Conservation (phyloP, 2,113 vertebrate genomes). For the Platysteira castanea region DNA sequence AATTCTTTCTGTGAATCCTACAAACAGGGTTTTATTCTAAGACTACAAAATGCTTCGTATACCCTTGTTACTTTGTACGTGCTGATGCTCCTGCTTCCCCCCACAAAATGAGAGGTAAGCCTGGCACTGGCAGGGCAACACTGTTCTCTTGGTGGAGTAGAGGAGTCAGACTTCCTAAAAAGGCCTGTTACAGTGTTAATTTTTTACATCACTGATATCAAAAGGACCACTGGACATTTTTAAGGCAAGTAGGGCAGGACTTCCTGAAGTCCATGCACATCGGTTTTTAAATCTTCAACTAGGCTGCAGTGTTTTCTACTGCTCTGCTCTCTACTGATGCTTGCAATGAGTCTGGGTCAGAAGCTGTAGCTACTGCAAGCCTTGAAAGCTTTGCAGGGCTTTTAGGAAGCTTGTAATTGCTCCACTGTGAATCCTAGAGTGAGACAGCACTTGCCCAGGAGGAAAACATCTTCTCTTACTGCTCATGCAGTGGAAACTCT, state of each 20-base stretch:
- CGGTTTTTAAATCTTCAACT: background rate
- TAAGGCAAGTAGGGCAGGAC: background rate
- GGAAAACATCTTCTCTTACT: background rate
- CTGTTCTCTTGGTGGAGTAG: background rate
- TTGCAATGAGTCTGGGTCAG: background rate
- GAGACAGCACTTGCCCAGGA: background rate
- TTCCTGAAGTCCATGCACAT: background rate
- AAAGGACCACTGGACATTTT: background rate
- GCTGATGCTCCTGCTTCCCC: background rate
- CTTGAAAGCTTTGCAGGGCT: background rate
- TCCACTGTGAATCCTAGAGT: background rate
- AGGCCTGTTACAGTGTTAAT: background rate
- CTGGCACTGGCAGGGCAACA: background rate
- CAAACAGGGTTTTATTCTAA: constrained; percentile 50
- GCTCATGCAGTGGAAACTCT: background rate
- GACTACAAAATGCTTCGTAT: constrained; percentile 19
- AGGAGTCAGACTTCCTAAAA: background rate
- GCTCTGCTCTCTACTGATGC: background rate
- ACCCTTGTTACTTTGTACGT: background rate
- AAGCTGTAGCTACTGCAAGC: background rate
- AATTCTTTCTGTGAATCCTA: constrained; percentile 44
- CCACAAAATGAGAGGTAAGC: background rate
- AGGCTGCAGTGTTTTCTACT: background rate
- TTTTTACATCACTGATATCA: background rate
- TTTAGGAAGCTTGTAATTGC: background rate